Evolutionary conservation across 2,797 vertebrate species (phyloP).

Genomic region (Lindbergichthys nudifrons): DNA sequence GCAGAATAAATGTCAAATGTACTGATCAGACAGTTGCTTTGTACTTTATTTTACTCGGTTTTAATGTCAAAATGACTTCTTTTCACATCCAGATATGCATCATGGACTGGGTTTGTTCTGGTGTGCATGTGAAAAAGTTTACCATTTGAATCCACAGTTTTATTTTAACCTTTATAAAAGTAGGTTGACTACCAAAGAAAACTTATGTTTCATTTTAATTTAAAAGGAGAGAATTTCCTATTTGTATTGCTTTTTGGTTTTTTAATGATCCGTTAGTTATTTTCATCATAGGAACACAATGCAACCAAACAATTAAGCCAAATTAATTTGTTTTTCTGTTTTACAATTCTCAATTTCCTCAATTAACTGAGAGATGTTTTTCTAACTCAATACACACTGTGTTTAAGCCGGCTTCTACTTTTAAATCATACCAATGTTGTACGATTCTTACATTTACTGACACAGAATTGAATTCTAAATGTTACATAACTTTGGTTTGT

Average conservation of each 20-base stretch:
- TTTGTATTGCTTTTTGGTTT: neutral
- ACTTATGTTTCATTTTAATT: conserved; percentile 9
- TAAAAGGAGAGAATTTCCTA: neutral
- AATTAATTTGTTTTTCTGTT: conserved; percentile 11
- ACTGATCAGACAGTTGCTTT: conserved; percentile 45
- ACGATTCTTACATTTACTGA: conserved; percentile 2
- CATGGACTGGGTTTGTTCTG: conserved; percentile 42
- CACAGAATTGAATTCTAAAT: conserved; percentile 4
- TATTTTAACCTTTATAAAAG: conserved; percentile 33
- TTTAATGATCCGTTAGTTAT: neutral
- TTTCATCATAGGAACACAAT: conserved; percentile 10
- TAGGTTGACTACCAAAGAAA: conserved; percentile 22
- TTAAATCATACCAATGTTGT: conserved; percentile 18
- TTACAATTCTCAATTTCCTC: conserved; percentile 37
- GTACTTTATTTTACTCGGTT: conserved; percentile 62
- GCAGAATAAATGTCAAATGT: conserved; percentile 61
- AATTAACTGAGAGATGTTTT: conserved; percentile 46
- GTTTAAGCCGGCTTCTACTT: conserved; percentile 24
- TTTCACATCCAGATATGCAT: conserved; percentile 57
- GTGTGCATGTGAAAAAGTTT: conserved; percentile 40
- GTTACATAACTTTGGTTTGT: conserved; percentile 1
- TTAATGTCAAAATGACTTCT: conserved; percentile 69
- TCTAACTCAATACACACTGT: conserved; percentile 28
- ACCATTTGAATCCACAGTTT: conserved; percentile 11
- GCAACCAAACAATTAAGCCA: conserved; percentile 10